A percentile compares a stretch with the other conserved stretches of the same genome.
These are phyloP conservation scores for Trilocha varians DNA, from an alignment of 2,888 invertebrate genomes.

Conservation along the genomic window DNA sequence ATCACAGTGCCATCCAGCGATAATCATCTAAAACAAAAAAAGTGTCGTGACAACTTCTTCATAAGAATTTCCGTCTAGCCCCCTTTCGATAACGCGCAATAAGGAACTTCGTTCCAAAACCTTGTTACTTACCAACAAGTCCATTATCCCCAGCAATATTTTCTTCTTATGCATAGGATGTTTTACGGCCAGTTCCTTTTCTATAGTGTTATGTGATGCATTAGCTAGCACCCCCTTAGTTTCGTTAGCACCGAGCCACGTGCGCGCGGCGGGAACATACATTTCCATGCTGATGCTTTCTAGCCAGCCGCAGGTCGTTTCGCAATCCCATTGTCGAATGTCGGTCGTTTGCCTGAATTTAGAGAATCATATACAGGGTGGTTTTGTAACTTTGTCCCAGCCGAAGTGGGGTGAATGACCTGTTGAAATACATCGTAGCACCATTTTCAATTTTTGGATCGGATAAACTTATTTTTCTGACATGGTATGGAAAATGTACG, in stretches of 20 bases:
- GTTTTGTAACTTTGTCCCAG: no score
- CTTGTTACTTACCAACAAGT: constrained; percentile 66
- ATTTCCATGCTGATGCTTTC: constrained; percentile 82
- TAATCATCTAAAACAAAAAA: no score
- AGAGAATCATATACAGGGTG: neutral
- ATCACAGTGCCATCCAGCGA: no score
- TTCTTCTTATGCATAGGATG: constrained; percentile 94
- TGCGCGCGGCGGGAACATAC: constrained; percentile 84
- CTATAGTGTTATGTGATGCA: constrained; percentile 85
- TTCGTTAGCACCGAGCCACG: constrained; percentile 84
- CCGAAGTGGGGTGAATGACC: no score
- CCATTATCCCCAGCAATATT: constrained; percentile 82
- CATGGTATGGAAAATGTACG: no score
- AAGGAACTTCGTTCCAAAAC: no score
- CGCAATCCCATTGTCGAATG: constrained; percentile 86
- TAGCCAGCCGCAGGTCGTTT: constrained; percentile 88
- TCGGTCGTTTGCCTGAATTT: constrained; percentile 78
- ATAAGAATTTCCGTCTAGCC: no score
- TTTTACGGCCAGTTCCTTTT: constrained; percentile 89
- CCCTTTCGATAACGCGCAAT: no score
- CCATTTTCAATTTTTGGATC: no score
- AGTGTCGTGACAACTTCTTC: no score
- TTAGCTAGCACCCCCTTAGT: constrained; percentile 78
- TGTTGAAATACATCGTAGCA: no score
- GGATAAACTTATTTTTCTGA: no score